Evolutionary conservation across 2,113 vertebrate genomes (phyloP).

Genomic region (Zosterops pallidus): DNA sequence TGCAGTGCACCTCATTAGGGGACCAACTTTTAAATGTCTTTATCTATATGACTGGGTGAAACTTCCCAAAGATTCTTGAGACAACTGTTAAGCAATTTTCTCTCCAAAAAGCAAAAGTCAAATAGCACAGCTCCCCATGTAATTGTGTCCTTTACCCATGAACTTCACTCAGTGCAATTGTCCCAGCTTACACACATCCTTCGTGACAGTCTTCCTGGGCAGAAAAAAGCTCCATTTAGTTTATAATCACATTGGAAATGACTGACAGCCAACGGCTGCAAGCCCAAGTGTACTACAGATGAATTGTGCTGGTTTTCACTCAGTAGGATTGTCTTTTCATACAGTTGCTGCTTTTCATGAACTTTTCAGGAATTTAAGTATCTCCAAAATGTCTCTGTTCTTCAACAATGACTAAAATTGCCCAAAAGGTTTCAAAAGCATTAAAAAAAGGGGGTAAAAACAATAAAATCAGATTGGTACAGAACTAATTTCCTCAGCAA

Average conservation of each 20-base stretch:
- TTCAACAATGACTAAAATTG: background rate
- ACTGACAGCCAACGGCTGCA: background rate
- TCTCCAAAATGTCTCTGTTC: background rate
- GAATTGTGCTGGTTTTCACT: background rate
- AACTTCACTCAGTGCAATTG: background rate
- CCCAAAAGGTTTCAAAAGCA: background rate
- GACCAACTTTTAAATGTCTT: background rate
- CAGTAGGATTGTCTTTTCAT: background rate
- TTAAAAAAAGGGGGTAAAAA: background rate
- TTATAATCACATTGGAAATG: constrained; percentile 9
- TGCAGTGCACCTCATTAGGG: background rate
- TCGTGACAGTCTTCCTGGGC: background rate
- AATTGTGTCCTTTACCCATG: background rate
- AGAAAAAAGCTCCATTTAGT: constrained; percentile 44
- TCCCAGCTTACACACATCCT: background rate
- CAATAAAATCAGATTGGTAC: background rate
- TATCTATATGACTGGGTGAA: background rate
- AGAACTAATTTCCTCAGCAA: background rate
- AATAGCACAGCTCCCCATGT: background rate
- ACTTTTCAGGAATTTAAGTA: background rate
- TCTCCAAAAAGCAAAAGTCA: background rate
- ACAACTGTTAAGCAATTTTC: background rate
- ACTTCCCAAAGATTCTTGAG: background rate
- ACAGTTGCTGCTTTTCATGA: background rate
- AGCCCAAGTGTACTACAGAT: background rate